Percentiles rank a stretch among this genome's conserved stretches.
Conservation (phyloP, 2,888 invertebrate species). For the Malachius bipustulatus region DNA sequence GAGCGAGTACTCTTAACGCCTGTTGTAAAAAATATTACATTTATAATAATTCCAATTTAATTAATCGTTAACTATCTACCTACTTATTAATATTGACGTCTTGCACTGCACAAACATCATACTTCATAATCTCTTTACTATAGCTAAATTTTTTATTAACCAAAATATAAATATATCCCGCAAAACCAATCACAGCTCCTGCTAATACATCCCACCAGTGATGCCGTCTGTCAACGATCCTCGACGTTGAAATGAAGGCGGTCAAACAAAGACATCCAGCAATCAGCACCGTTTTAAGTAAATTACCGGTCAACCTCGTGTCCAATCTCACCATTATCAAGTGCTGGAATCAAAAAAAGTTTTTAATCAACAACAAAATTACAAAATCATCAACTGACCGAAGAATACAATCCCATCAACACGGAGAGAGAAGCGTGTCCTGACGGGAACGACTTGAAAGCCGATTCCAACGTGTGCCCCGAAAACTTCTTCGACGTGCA, state of each 20-base stretch:
- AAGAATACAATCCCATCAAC: conserved; percentile 52
- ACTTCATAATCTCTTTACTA: too few species aligned
- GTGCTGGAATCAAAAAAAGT: conserved; percentile 42
- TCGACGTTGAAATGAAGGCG: conserved; percentile 51
- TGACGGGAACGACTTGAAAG: conserved; percentile 60
- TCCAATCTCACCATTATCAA: conserved; percentile 46
- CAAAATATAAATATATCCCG: too few species aligned
- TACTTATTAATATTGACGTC: too few species aligned
- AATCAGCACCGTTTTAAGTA: conserved; percentile 51
- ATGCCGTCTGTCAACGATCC: conserved; percentile 61
- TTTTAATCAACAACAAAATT: conserved; percentile 7
- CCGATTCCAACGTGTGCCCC: conserved; percentile 48
- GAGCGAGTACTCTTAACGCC: too few species aligned
- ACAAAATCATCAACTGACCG: conserved; percentile 39
- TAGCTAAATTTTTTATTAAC: too few species aligned
- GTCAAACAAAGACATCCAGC: conserved; percentile 49
- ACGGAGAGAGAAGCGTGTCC: conserved; percentile 61
- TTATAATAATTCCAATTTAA: too few species aligned
- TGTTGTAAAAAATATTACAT: too few species aligned
- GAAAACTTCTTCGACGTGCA: conserved; percentile 51
- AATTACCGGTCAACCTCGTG: conserved; percentile 34
- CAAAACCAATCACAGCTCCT: too few species aligned
- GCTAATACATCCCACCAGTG: conserved; percentile 71
- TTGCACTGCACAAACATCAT: too few species aligned
- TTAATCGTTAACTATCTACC: too few species aligned